Base-by-base conservation (phyloP, 2,888 invertebrate species). In the Hylaea fasciaria region DNA sequence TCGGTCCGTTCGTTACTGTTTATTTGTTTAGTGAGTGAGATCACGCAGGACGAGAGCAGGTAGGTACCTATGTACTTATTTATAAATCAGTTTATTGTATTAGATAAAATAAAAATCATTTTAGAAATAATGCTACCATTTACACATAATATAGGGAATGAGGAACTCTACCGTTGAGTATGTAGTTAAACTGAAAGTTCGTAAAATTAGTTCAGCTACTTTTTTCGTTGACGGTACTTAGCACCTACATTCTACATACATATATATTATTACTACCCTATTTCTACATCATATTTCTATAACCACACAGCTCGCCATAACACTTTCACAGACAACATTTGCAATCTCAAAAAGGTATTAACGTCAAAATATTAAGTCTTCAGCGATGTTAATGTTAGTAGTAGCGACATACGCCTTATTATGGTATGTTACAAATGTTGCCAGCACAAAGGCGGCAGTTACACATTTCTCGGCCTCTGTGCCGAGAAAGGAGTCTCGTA, bases 331-430 rank as follows among this genome's bases (percentile, higher is more conserved):
- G 35, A 28, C 54, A 50, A 50, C 45, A 29, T 22, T n/a, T 37
- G 2, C 13, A 22, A 39, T 32, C 29, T 14, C 22, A 50, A 50
- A 50, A 40, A 17, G 50, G 22, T 50, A 14, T 39, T n/a, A 50
- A 29, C 40, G 22, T 16, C 48, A 53, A 49, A 85, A 82, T 85
- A 87, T 85, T 80, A 86, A 85, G 78, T 77, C 76, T 71, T 82
- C 76, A 77, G 73, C 69, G 70, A 71, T 75, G 77, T 80, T 69
- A 76, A 74, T 70, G 62, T 68, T 58, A 68, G 64, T 72, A 62
- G 75, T 71, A 76, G 72, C 75, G 78, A 80, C 78, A 83, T 83
- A 85, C 87, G 28, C 35, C 28, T 37, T 32, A 50, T 82, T 83
- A 78, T 77, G 76, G 14, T 40, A 41, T 53, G 78, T 80, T 80